Conservation (phyloP, 2,797 vertebrate species). For the Sparidentex hasta region DNA sequence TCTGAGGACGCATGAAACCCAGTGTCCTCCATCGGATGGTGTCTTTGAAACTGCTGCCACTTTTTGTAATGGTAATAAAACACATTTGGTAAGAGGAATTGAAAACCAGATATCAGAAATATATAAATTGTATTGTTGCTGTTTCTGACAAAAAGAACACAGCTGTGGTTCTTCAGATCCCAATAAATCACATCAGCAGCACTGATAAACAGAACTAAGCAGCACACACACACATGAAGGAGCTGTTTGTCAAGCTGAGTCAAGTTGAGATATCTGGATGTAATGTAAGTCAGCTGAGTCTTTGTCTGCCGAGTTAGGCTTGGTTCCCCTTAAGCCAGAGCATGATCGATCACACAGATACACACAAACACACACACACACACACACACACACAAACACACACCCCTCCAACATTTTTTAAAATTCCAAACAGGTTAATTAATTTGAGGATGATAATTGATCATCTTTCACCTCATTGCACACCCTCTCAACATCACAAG, state of each 20-base stretch:
- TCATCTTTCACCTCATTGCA: too few relatives aligned
- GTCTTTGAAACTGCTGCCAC: too few relatives aligned
- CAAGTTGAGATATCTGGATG: background rate
- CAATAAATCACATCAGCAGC: conserved; percentile 16
- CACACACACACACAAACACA: conserved; percentile 8
- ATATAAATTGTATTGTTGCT: background rate
- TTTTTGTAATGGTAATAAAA: background rate
- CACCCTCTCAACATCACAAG: too few relatives aligned
- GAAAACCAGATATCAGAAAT: background rate
- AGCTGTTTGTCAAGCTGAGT: conserved; percentile 25
- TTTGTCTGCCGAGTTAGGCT: conserved; percentile 33
- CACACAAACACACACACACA: conserved; percentile 7
- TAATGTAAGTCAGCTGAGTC: conserved; percentile 24
- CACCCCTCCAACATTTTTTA: too few relatives aligned
- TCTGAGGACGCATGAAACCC: too few relatives aligned
- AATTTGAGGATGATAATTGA: too few relatives aligned
- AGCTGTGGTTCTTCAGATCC: conserved; percentile 11
- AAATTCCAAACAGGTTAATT: too few relatives aligned
- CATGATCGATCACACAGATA: conserved; percentile 6
- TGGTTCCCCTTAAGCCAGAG: conserved; percentile 26
- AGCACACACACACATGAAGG: conserved; percentile 6
- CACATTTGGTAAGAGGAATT: background rate
- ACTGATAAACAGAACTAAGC: background rate
- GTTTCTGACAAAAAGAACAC: background rate
- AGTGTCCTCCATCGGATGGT: too few relatives aligned